phyloP scores from a whole-genome alignment of 2,113 vertebrate genomes.

The Proterorhinus semilunaris region DNA sequence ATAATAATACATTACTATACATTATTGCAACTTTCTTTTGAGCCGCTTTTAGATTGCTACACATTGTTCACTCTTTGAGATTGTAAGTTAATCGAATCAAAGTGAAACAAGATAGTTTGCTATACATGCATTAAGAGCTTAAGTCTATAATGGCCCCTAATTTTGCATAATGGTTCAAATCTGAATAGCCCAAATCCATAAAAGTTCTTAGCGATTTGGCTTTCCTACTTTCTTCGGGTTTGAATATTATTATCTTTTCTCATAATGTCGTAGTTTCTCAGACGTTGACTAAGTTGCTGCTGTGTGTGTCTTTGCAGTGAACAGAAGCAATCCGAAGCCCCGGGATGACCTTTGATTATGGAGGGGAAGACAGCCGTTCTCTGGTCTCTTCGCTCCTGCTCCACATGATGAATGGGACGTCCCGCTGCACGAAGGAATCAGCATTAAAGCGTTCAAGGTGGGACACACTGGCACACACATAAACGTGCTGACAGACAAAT shows the following conservation, averaged over 20 bases:
- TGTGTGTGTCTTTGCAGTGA: conserved; percentile 48
- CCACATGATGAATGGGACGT: conserved; percentile 75
- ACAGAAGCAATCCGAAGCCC: conserved; percentile 76
- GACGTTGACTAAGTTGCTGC: conserved; percentile 36
- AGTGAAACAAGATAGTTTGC: too few species aligned
- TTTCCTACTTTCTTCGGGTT: too few species aligned
- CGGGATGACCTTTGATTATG: conserved; percentile 75
- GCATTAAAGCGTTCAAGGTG: conserved; percentile 58
- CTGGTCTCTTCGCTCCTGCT: conserved; percentile 59
- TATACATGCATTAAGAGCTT: too few species aligned
- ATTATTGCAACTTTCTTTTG: too few species aligned
- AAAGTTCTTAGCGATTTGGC: too few species aligned
- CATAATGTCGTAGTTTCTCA: conserved; percentile 22
- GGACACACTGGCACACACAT: conserved; percentile 20
- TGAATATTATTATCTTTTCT: not conserved
- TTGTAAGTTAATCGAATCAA: too few species aligned
- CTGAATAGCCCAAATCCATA: too few species aligned
- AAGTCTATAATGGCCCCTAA: too few species aligned
- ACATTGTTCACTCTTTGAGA: too few species aligned
- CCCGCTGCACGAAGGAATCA: conserved; percentile 67
- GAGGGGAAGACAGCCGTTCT: conserved; percentile 65
- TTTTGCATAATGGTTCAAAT: too few species aligned
- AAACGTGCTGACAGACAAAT: conserved; percentile 59
- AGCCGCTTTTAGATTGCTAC: too few species aligned
- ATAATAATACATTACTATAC: too few species aligned